Evolutionary conservation across 2,797 vertebrate species (phyloP).

Genomic region (Novumbra hubbsi): DNA sequence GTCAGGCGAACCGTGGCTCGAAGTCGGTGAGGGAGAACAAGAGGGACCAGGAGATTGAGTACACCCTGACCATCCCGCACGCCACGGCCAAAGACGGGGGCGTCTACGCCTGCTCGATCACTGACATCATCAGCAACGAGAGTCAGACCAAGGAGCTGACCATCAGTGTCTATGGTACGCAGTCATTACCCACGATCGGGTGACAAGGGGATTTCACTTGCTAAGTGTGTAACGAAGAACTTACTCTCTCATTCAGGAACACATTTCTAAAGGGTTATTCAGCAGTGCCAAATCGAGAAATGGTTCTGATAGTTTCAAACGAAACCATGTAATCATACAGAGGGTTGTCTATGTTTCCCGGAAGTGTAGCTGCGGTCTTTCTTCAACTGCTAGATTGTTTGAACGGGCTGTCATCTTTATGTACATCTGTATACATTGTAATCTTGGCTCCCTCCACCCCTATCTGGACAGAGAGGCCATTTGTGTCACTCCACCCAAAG

Average conservation of each 20-base stretch:
- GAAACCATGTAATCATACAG: too few relatives aligned
- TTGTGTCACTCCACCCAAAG: slow-evolving; percentile 78
- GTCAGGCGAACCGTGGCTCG: slow-evolving; percentile 63
- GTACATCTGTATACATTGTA: neutral
- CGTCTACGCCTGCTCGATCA: slow-evolving; percentile 89
- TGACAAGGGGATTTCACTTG: too few relatives aligned
- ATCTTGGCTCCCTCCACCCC: slow-evolving; percentile 1
- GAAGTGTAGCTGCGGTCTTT: neutral
- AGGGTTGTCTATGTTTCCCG: too few relatives aligned
- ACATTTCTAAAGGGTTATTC: too few relatives aligned
- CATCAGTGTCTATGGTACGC: slow-evolving; percentile 86
- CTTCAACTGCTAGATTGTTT: neutral
- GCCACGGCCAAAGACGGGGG: slow-evolving; percentile 91
- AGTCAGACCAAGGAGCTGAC: slow-evolving; percentile 83
- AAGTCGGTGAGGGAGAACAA: slow-evolving; percentile 73
- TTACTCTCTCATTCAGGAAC: too few relatives aligned
- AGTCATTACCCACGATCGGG: neutral
- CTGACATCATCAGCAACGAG: slow-evolving; percentile 82
- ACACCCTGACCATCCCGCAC: slow-evolving; percentile 85
- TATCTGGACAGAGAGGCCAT: slow-evolving; percentile 77
- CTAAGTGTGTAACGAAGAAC: too few relatives aligned
- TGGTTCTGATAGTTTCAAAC: too few relatives aligned
- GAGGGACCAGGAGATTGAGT: slow-evolving; percentile 72
- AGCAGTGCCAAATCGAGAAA: too few relatives aligned
- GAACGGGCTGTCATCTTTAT: neutral